Percentiles rank a stretch among this genome's conserved stretches.
phyloP scores from a whole-genome alignment of 2,797 vertebrate species.

The Myotis myotis region DNA sequence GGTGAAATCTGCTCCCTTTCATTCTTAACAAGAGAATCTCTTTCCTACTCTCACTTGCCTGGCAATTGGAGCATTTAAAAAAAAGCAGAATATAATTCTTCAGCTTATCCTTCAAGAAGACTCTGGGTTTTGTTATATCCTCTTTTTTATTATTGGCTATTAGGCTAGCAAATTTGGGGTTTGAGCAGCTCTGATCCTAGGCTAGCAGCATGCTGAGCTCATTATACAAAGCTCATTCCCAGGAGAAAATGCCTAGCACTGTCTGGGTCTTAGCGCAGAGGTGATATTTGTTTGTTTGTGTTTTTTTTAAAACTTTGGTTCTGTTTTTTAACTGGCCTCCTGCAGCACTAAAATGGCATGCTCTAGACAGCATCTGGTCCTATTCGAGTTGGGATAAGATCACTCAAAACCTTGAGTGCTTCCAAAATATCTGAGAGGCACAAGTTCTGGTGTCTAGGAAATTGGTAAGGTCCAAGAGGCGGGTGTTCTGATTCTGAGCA shows the following conservation, averaged over 20 bases:
- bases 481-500: background rate
- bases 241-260: constrained; percentile 74
- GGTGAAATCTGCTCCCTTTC: background rate
- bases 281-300: background rate
- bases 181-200: constrained; percentile 76
- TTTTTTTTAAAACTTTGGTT: constrained; percentile 26
- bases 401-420: background rate
- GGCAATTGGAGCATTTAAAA: constrained; percentile 28
- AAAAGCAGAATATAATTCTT: constrained; percentile 65
- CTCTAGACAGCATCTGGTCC: background rate
- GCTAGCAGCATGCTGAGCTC: constrained; percentile 70
- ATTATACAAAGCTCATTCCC: constrained; percentile 81
- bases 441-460: background rate
- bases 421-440: background rate
- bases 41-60: constrained; percentile 72
- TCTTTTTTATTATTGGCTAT: background rate
- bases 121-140: background rate
- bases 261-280: constrained; percentile 63
- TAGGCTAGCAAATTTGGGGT: constrained; percentile 75
- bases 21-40: constrained; percentile 59
- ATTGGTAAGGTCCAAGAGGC: background rate
- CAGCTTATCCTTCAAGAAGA: constrained; percentile 68
- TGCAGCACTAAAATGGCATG: constrained; percentile 49
- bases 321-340: constrained; percentile 62
- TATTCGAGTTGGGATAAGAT: background rate